These are phyloP conservation scores for Tetraodon nigroviridis DNA, from an alignment of 2,113 vertebrate genomes.

Conservation along the genomic window DNA sequence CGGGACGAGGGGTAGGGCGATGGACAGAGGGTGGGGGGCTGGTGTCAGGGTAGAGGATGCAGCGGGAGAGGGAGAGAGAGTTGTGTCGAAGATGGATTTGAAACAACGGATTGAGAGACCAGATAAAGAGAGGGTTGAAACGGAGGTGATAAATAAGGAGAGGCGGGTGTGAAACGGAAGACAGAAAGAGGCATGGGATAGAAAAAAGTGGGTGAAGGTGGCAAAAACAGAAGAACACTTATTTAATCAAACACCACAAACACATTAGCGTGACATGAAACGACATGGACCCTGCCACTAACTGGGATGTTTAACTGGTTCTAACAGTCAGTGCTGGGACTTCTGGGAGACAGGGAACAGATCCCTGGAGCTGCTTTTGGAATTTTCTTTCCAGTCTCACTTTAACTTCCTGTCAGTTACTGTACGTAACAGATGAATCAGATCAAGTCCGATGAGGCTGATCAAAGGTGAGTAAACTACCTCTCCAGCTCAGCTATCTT, in stretches of 20 bases:
- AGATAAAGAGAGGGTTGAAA: conserved; percentile 20
- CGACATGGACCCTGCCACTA: conserved; percentile 1
- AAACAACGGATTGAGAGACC: conserved; percentile 17
- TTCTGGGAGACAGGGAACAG: background rate
- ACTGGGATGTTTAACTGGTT: background rate
- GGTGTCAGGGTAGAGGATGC: conserved; percentile 17
- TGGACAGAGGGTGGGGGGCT: conserved; percentile 58
- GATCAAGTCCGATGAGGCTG: too few relatives aligned
- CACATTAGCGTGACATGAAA: conserved; percentile 36
- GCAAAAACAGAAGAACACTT: conserved; percentile 66
- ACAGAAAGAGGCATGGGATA: conserved; percentile 39
- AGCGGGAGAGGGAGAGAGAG: conserved; percentile 2
- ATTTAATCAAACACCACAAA: conserved; percentile 60
- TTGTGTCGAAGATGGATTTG: conserved; percentile 16
- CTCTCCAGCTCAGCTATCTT: conserved; percentile 97
- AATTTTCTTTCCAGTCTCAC: conserved; percentile 1
- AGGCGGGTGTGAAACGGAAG: conserved; percentile 30
- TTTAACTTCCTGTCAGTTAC: conserved; percentile 6
- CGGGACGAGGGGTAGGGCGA: conserved; percentile 62
- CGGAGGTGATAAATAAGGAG: conserved; percentile 18
- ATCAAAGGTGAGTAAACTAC: conserved; percentile 62
- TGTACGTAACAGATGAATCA: too few relatives aligned
- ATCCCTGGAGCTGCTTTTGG: background rate
- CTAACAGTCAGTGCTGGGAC: background rate
- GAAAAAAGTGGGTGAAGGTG: conserved; percentile 60